Evolutionary conservation across 1,140 invertebrate species (phyloP).

Genomic region (Pachyrhynchus sulphureomaculatus): DNA sequence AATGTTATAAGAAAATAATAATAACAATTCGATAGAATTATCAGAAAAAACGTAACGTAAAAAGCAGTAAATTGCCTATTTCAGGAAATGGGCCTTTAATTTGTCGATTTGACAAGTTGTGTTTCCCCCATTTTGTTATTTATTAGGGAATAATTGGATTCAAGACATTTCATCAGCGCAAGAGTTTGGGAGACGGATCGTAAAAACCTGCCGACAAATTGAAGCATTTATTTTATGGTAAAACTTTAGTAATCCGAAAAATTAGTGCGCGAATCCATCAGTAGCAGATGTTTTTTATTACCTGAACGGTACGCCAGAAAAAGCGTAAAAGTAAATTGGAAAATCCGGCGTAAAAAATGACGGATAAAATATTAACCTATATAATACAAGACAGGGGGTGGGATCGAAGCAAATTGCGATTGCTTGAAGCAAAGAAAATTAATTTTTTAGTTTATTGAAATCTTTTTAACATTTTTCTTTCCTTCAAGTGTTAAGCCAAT

Average conservation of each 20-base stretch:
- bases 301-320: constrained; percentile 21
- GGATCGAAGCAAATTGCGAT: not conserved
- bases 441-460: not conserved
- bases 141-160: constrained; percentile 27
- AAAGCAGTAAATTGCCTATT: too few species aligned
- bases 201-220: constrained; percentile 30
- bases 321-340: constrained; percentile 33
- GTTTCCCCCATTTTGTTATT: constrained; percentile 9
- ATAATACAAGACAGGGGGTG: too few species aligned
- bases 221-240: constrained; percentile 36
- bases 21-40: too few species aligned
- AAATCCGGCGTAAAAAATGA: constrained; percentile 22
- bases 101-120: too few species aligned
- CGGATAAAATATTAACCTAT: constrained; percentile 21
- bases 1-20: too few species aligned
- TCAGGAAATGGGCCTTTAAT: too few species aligned
- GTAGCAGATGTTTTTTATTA: constrained; percentile 35
- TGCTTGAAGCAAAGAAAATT: not conserved
- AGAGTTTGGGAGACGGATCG: constrained; percentile 8
- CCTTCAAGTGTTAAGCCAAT: too few species aligned
- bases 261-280: constrained; percentile 37
- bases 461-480: too few species aligned
- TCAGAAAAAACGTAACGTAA: too few species aligned
- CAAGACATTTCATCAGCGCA: constrained; percentile 22
- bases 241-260: constrained; percentile 35